These are phyloP conservation scores for Ictalurus punctatus DNA, from an alignment of 2,113 vertebrate genomes.

Conservation along the genomic window DNA sequence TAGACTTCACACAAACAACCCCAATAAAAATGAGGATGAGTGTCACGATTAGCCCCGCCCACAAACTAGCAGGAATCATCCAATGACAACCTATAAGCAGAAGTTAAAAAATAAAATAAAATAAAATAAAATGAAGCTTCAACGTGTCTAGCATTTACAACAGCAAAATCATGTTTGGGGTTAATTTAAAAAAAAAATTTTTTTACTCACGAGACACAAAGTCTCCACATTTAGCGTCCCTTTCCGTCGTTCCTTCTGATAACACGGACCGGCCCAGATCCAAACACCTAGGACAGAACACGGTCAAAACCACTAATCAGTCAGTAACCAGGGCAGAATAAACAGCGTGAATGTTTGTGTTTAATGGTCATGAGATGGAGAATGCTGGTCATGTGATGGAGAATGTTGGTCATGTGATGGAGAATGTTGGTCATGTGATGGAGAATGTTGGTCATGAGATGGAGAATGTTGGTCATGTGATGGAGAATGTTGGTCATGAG, in stretches of 20 bases:
- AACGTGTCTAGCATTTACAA: neutral
- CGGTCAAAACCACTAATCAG: neutral
- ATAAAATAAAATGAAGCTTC: neutral
- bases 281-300: neutral
- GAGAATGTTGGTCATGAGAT: neutral
- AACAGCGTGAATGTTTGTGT: conserved; percentile 23
- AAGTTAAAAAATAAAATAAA: neutral
- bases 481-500: neutral
- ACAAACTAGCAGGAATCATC: conserved; percentile 27
- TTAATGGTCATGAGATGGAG: neutral
- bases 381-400: neutral
- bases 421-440: too few relatives aligned
- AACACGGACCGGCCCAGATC: neutral
- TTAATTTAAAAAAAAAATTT: too few relatives aligned
- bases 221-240: conserved; percentile 22
- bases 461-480: neutral
- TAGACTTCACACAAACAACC: neutral
- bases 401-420: neutral
- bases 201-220: neutral
- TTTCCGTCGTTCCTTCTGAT: neutral
- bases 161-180: neutral
- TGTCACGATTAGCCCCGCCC: conserved; percentile 18
- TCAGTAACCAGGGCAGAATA: conserved; percentile 36
- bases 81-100: conserved; percentile 13
- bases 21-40: neutral